Conservation (phyloP, 2,797 vertebrate species). For the Amblyraja radiata region DNA sequence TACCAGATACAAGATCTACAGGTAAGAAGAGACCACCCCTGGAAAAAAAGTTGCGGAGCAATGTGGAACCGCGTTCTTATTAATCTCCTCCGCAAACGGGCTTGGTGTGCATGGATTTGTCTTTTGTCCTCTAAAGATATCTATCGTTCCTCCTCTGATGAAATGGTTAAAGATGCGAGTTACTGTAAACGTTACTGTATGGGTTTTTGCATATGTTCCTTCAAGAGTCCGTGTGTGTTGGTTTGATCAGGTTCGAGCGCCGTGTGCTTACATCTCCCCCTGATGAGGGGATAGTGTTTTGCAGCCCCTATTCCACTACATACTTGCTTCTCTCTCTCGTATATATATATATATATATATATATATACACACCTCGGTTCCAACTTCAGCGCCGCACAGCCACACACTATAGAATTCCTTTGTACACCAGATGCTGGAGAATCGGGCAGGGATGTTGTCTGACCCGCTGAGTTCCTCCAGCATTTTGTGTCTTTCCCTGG, state of each 20-base stretch:
- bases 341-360: too few relatives aligned
- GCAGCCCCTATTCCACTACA: not conserved
- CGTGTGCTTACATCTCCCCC: conserved; percentile 33
- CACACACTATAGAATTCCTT: not conserved
- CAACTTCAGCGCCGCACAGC: not conserved
- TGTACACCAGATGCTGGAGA: too few relatives aligned
- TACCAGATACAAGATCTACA: conserved; percentile 56
- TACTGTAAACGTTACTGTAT: not conserved
- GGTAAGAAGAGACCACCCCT: not conserved
- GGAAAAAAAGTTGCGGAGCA: conserved; percentile 52
- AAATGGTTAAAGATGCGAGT: not conserved
- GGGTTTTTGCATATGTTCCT: not conserved
- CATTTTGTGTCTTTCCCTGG: too few relatives aligned
- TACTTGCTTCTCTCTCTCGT: not conserved
- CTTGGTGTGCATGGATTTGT: too few relatives aligned
- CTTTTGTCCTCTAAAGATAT: too few relatives aligned
- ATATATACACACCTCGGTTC: too few relatives aligned
- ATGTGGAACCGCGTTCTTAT: conserved; percentile 46
- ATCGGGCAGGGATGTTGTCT: too few relatives aligned
- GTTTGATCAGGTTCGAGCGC: not conserved
- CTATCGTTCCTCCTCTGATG: not conserved
- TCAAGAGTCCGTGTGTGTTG: not conserved
- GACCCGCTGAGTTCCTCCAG: too few relatives aligned
- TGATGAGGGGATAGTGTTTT: conserved; percentile 30
- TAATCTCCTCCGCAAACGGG: conserved; percentile 38